A percentile compares a stretch with the other conserved stretches of the same genome.
phyloP scores from a whole-genome alignment of 2,113 vertebrate species.

The Thunnus thynnus region DNA sequence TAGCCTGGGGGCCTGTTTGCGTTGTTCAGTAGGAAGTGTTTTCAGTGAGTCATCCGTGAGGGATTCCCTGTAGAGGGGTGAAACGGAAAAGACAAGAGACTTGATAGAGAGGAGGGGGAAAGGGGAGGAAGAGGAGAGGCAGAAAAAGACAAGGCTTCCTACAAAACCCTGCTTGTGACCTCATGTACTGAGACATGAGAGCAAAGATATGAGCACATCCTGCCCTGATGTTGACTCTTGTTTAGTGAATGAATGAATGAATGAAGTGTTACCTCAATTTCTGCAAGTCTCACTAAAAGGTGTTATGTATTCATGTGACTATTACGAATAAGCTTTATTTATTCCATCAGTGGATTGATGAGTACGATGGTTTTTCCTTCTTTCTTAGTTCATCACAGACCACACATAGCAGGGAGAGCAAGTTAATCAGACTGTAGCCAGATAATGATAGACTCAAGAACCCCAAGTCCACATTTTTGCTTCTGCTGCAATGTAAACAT shows the following conservation, averaged over 20 bases:
- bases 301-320: slow-evolving; percentile 16
- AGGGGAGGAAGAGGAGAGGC: slow-evolving; percentile 11
- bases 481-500: slow-evolving; percentile 55
- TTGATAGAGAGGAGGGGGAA: slow-evolving; percentile 21
- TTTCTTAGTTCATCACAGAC: slow-evolving; percentile 19
- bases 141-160: slow-evolving; percentile 24
- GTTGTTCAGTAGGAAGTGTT: slow-evolving; percentile 82
- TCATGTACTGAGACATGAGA: background rate
- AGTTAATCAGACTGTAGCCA: slow-evolving; percentile 37
- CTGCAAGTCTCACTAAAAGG: fast-evolving
- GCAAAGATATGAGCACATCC: background rate
- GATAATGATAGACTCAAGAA: slow-evolving; percentile 46
- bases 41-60: slow-evolving; percentile 88
- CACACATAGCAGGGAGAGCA: slow-evolving; percentile 23
- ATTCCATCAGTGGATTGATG: slow-evolving; percentile 1
- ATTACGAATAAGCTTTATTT: slow-evolving; percentile 9
- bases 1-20: slow-evolving; percentile 82
- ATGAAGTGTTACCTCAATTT: background rate
- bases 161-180: slow-evolving; percentile 34
- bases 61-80: slow-evolving; percentile 88
- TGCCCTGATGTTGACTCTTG: background rate
- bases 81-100: slow-evolving; percentile 76
- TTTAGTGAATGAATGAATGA: slow-evolving; percentile 8
- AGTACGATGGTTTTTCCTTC: background rate
- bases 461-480: slow-evolving; percentile 25